These are phyloP conservation scores for Hyalella azteca DNA, from an alignment of 2,888 invertebrate genomes.

Conservation along the genomic window DNA sequence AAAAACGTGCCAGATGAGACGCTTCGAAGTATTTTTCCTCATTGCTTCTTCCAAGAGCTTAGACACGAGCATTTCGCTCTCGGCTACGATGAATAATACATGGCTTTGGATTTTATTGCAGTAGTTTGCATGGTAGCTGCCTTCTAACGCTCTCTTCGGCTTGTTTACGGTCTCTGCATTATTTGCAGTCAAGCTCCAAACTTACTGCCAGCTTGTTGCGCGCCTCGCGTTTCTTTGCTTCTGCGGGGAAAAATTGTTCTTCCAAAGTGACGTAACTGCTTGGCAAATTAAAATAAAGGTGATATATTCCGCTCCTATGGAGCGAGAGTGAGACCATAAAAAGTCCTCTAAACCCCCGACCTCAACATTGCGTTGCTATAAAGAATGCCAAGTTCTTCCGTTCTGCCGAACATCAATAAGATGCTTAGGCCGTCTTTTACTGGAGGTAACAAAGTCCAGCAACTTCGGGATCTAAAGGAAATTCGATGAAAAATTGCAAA, in stretches of 20 bases:
- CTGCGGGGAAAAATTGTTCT: neutral
- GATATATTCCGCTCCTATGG: neutral
- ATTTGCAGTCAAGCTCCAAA: slow-evolving; percentile 19
- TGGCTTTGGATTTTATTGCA: slow-evolving; percentile 24
- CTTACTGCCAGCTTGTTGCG: slow-evolving; percentile 29
- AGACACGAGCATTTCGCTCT: slow-evolving; percentile 24
- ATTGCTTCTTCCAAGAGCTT: slow-evolving; percentile 24
- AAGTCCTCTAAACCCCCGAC: too few species aligned
- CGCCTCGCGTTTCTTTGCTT: neutral
- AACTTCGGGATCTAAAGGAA: too few species aligned
- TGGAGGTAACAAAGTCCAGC: too few species aligned
- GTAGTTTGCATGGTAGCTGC: slow-evolving; percentile 36
- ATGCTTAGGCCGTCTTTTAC: too few species aligned
- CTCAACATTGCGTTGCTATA: neutral
- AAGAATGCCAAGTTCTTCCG: too few species aligned
- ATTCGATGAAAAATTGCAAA: too few species aligned
- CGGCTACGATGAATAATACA: slow-evolving; percentile 29
- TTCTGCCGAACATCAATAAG: too few species aligned
- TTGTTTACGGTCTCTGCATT: slow-evolving; percentile 31
- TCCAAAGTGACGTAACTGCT: slow-evolving; percentile 5
- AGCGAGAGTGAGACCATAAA: neutral
- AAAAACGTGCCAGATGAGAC: slow-evolving; percentile 13
- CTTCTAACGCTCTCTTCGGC: slow-evolving; percentile 28
- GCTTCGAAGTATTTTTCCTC: neutral
- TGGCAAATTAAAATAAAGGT: slow-evolving; percentile 1